These are phyloP conservation scores for Drosophila picticornis DNA, from an alignment of 2,888 invertebrate species.

Conservation along the genomic window DNA sequence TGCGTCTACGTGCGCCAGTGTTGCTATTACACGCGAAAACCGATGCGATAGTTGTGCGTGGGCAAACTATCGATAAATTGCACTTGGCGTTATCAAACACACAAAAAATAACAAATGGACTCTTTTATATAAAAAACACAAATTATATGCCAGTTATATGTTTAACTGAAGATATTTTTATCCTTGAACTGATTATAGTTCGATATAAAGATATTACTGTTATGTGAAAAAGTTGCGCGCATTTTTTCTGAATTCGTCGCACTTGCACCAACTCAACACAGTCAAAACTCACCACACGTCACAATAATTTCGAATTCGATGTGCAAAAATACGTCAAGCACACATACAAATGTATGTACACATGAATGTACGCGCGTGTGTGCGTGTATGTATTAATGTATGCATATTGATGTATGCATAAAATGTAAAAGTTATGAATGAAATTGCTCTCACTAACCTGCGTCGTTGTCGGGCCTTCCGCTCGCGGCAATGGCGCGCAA, in stretches of 20 bases:
- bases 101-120: neutral
- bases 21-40: conserved; percentile 13
- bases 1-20: conserved; percentile 53
- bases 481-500: conserved; percentile 93
- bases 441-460: conserved; percentile 84
- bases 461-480: conserved; percentile 87
- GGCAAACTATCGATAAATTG: conserved; percentile 39
- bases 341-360: conserved; percentile 15
- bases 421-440: conserved; percentile 54
- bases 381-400: conserved; percentile 31
- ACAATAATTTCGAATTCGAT: conserved; percentile 59
- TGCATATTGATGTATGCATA: conserved; percentile 32
- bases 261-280: conserved; percentile 45
- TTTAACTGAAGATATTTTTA: too few relatives aligned
- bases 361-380: conserved; percentile 4
- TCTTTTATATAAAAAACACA: neutral
- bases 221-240: conserved; percentile 29
- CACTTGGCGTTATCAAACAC: neutral
- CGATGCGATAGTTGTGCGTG: conserved; percentile 4
- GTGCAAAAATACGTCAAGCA: conserved; percentile 27
- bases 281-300: conserved; percentile 52
- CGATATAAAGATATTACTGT: neutral
- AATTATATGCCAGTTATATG: neutral
- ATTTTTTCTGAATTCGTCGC: conserved; percentile 23
- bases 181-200: too few relatives aligned